phyloP scores from a whole-genome alignment of 30 jellyfish, hydroid and myxozoan genomes.

The Nemopilema nomurai region DNA sequence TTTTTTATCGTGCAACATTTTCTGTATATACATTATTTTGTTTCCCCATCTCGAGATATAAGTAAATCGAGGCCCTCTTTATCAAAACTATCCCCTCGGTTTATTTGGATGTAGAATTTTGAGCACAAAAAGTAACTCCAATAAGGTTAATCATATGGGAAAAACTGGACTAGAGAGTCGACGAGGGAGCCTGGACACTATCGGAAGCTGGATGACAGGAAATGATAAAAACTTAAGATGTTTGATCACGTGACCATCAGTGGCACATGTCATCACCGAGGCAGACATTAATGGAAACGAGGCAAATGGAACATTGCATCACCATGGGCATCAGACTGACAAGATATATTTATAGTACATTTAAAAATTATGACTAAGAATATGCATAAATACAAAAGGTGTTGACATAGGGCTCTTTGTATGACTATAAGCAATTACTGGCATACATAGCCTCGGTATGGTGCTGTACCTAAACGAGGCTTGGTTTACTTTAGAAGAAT shows the following conservation, averaged over 20 bases:
- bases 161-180: background rate
- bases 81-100: too few species aligned
- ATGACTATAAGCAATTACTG: background rate
- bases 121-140: too few species aligned
- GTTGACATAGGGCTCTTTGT: background rate
- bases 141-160: too few species aligned
- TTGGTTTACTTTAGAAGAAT: too few species aligned
- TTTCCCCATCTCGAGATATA: too few species aligned
- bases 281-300: constrained; percentile 9
- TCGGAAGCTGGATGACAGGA: background rate
- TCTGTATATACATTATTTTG: too few species aligned
- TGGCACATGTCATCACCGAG: background rate
- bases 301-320: constrained; percentile 1
- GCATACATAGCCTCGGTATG: background rate
- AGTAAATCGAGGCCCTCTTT: too few species aligned
- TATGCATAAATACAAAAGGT: constrained; percentile 34
- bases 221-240: background rate
- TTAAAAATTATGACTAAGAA: constrained; percentile 35
- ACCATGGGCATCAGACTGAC: constrained; percentile 7
- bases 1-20: too few species aligned
- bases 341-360: constrained; percentile 25
- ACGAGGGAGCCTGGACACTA: background rate
- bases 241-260: background rate
- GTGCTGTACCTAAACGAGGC: background rate
- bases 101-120: too few species aligned